Evolutionary conservation across 2,888 invertebrate species (phyloP).

Genomic region (Diaprepes abbreviatus): DNA sequence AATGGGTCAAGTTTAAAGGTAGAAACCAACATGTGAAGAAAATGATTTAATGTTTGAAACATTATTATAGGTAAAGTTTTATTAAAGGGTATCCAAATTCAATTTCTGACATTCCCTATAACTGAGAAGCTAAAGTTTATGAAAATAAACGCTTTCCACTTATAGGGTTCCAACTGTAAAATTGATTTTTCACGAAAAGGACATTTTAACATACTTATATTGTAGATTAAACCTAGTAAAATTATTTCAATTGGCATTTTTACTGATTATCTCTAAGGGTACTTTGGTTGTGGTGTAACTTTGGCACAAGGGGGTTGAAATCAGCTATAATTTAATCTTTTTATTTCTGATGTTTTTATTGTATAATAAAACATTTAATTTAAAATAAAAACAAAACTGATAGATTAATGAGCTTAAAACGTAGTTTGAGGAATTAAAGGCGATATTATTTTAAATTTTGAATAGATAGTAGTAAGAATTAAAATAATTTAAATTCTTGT

Average conservation of each 20-base stretch:
- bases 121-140: no score
- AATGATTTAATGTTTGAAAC: neutral
- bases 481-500: slow-evolving; percentile 39
- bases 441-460: slow-evolving; percentile 35
- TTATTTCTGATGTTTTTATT: slow-evolving; percentile 7
- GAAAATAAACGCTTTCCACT: no score
- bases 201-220: neutral
- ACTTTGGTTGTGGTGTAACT: slow-evolving; percentile 41
- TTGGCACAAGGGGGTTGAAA: slow-evolving; percentile 42
- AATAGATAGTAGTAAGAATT: slow-evolving; percentile 43
- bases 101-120: no score
- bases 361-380: slow-evolving; percentile 34
- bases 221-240: neutral
- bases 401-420: slow-evolving; percentile 41
- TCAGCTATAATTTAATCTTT: slow-evolving; percentile 25
- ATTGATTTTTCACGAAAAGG: no score
- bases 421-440: slow-evolving; percentile 23
- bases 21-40: slow-evolving; percentile 3
- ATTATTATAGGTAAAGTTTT: neutral
- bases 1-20: neutral
- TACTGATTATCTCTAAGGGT: slow-evolving; percentile 8
- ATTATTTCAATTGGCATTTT: slow-evolving; percentile 3
- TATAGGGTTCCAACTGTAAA: no score
- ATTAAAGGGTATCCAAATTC: no score
- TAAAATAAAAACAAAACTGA: slow-evolving; percentile 31